Evolutionary conservation across 35 echinoderm and acorn worm genomes (phyloP).

Genomic region (Heliocidaris tuberculata): DNA sequence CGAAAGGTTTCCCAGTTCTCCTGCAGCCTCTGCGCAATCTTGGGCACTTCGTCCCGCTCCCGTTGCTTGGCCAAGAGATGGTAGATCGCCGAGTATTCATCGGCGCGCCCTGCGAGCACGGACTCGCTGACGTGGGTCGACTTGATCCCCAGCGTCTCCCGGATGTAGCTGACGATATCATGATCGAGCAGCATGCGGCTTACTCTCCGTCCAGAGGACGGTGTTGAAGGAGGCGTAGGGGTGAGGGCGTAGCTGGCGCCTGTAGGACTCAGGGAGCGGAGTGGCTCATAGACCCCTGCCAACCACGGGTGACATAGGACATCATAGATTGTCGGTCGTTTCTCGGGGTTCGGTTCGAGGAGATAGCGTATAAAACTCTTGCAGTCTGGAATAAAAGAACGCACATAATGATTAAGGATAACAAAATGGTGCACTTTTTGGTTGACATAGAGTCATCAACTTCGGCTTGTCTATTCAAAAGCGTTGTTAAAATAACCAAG

Average conservation of each 20-base stretch:
- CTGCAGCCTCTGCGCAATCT: neutral
- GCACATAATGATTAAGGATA: neutral
- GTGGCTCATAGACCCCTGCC: slow-evolving; percentile 6
- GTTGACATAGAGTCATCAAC: too few relatives aligned
- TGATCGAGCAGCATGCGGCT: slow-evolving; percentile 82
- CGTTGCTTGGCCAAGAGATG: slow-evolving; percentile 65
- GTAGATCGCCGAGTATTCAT: slow-evolving; percentile 91
- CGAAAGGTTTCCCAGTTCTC: slow-evolving; percentile 38
- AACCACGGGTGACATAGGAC: slow-evolving; percentile 75
- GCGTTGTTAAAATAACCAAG: too few relatives aligned
- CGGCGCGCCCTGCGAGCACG: slow-evolving; percentile 65
- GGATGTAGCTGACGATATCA: slow-evolving; percentile 76
- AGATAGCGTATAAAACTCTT: slow-evolving; percentile 75
- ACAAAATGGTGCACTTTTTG: too few relatives aligned
- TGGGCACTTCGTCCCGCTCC: slow-evolving; percentile 33
- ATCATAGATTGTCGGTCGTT: slow-evolving; percentile 65
- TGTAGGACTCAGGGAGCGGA: slow-evolving; percentile 25
- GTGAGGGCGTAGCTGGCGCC: neutral
- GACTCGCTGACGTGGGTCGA: slow-evolving; percentile 70
- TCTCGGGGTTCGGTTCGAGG: slow-evolving; percentile 74
- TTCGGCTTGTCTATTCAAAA: too few relatives aligned
- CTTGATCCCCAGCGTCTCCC: slow-evolving; percentile 72
- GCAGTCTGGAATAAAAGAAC: slow-evolving; percentile 65
- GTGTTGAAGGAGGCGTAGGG: slow-evolving; percentile 27
- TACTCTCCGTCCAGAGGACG: slow-evolving; percentile 34